Base-by-base conservation (phyloP, 2,888 invertebrate species). In the Tipula unca region DNA sequence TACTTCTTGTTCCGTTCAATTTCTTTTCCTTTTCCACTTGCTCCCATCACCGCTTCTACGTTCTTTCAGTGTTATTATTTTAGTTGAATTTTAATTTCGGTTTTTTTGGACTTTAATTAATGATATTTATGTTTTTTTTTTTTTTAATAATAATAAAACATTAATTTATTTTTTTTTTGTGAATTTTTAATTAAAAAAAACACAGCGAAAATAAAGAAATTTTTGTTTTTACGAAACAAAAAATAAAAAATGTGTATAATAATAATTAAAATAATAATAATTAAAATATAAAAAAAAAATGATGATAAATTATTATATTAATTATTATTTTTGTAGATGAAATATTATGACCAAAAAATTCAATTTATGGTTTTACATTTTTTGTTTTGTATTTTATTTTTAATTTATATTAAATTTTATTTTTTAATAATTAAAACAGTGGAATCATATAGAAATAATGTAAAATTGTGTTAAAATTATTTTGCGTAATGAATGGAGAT, bases 71-170 rank as follows among this genome's bases (percentile, higher is more conserved):
- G 69, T 69, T 69, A 69, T 69, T 69, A 25, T 69, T 69, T 69
- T 25, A 8, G 83, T 20, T 36, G 35, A 35, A 39, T 84, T 84
- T 36, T 36, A 29, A 84, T 84, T 39, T 20, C 29, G 25, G 25
- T 84, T 84, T 84, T 84, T 84, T 84, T 32, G 84, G 84, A 84
- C 84, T 84, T 84, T 84, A 84, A 36, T 84, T 84, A 84, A 84
- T 84, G 84, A 84, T 84, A 84, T 84, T 84, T 84, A 84, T 84
- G 39, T 84, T 17, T 84, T 84, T 32, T 84, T 17, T 84, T 84
- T 32, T 36, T 36, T 36, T 36, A 36, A 36, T 36, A 84, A 36
- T 39, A 83, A 29, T 83, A 83, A 83, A 83, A 83, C 83, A 83
- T 83, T 83, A 83, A 83, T 32, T 83, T 29, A 82, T 82, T 82